Conservation (phyloP, 92 coral and sea anemone species). For the Pocillopora meandrina region DNA sequence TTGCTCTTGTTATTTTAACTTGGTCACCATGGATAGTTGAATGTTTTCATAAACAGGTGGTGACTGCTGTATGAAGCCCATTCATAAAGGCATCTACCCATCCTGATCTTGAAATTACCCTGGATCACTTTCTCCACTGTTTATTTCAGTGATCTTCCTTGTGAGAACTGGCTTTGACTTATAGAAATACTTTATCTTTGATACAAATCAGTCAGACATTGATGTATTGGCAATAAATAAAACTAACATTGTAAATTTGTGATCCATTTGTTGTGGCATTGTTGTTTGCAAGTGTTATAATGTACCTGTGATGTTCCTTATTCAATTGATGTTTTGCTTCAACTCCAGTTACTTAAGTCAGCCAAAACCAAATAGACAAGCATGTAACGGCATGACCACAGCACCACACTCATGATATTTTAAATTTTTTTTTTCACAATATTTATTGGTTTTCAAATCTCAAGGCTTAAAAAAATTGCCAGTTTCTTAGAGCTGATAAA, state of each 20-base stretch:
- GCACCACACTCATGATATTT: neutral
- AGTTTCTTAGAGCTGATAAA: too few species aligned
- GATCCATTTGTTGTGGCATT: conserved; percentile 28
- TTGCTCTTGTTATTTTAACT: neutral
- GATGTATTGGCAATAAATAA: neutral
- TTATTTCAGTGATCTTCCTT: neutral
- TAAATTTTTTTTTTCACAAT: too few species aligned
- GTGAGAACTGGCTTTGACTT: neutral
- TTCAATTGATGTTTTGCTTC: neutral
- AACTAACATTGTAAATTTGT: neutral
- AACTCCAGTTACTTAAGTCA: neutral
- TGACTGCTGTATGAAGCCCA: conserved; percentile 15
- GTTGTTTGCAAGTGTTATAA: neutral
- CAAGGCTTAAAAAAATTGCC: too few species aligned
- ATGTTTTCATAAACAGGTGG: conserved; percentile 36
- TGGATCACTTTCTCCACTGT: neutral
- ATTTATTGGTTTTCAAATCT: too few species aligned
- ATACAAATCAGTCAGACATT: neutral
- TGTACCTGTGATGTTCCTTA: neutral
- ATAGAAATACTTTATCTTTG: neutral
- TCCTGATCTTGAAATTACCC: conserved; percentile 20
- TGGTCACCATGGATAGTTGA: conserved; percentile 9
- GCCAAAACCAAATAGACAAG: neutral
- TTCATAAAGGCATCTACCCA: neutral
- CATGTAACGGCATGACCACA: neutral